These are phyloP conservation scores for Pipistrellus pipistrellus DNA, from an alignment of 2,797 vertebrate genomes.

Conservation along the genomic window DNA sequence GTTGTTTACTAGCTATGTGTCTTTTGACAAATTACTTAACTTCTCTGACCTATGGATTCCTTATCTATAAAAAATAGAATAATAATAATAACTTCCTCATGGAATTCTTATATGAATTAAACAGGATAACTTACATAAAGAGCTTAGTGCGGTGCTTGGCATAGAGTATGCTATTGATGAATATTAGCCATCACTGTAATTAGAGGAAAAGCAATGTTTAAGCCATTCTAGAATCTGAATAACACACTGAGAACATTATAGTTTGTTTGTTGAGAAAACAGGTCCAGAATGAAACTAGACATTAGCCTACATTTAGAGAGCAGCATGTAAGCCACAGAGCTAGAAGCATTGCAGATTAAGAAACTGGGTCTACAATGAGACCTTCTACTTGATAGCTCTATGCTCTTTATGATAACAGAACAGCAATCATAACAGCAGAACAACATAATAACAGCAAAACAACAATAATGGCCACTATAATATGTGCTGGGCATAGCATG, in stretches of 20 bases:
- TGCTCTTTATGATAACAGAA: constrained; percentile 11
- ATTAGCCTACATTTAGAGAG: constrained; percentile 48
- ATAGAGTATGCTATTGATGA: not conserved
- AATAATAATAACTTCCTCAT: not conserved
- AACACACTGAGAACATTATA: not conserved
- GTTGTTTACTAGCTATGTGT: not conserved
- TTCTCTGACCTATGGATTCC: not conserved
- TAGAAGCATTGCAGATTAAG: not conserved
- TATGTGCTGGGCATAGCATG: not conserved
- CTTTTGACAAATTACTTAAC: not conserved
- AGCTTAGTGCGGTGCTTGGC: not conserved
- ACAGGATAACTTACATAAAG: not conserved
- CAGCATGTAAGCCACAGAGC: constrained; percentile 1
- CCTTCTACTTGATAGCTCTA: not conserved
- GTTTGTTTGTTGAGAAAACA: not conserved
- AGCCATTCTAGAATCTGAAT: not conserved
- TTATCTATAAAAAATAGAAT: not conserved
- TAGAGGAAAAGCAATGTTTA: constrained; percentile 21
- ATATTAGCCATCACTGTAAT: not conserved
- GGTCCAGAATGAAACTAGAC: constrained; percentile 14
- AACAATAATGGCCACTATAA: not conserved
- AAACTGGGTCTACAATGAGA: constrained; percentile 28
- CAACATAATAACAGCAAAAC: not conserved
- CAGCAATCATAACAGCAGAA: not conserved
- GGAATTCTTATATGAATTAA: not conserved